Conservation (phyloP, 1,140 invertebrate species). For the Geopemphigus sp. region DNA sequence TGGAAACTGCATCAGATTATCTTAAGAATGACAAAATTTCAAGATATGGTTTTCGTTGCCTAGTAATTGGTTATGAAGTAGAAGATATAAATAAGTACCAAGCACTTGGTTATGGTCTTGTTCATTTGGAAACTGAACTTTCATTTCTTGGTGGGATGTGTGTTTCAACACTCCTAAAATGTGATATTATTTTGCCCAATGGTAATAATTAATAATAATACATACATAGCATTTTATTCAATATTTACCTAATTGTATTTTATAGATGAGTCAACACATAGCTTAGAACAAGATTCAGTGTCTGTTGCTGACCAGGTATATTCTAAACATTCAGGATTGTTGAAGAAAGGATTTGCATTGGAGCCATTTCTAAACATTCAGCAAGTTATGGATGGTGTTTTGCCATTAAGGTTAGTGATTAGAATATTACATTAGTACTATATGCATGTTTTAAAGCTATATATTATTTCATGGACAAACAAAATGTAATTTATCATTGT, state of each 20-base stretch:
- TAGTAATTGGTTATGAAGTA: constrained; percentile 91
- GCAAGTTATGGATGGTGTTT: constrained; percentile 16
- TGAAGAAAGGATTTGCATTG: constrained; percentile 44
- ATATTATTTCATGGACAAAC: background rate
- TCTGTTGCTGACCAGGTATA: constrained; percentile 1
- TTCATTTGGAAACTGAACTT: constrained; percentile 85
- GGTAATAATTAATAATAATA: background rate
- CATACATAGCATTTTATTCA: too few species aligned
- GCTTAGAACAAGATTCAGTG: constrained; percentile 22
- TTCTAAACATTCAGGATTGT: constrained; percentile 26
- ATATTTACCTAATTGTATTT: background rate
- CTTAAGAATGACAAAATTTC: constrained; percentile 82
- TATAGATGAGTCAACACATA: background rate
- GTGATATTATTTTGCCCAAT: constrained; percentile 62
- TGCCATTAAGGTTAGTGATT: constrained; percentile 39
- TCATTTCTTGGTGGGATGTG: constrained; percentile 88
- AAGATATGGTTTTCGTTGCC: constrained; percentile 88
- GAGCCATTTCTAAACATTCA: constrained; percentile 32
- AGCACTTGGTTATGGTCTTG: constrained; percentile 58
- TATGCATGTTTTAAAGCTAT: background rate
- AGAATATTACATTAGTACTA: constrained; percentile 2
- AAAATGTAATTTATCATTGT: constrained; percentile 2
- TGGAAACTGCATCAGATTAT: constrained; percentile 94
- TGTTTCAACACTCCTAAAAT: constrained; percentile 82
- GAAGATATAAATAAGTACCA: constrained; percentile 57